Evolutionary conservation across 2,888 invertebrate genomes (phyloP), one percentile per base, ranked within the genome.

Genomic region (Nasonovia ribisnigri): DNA sequence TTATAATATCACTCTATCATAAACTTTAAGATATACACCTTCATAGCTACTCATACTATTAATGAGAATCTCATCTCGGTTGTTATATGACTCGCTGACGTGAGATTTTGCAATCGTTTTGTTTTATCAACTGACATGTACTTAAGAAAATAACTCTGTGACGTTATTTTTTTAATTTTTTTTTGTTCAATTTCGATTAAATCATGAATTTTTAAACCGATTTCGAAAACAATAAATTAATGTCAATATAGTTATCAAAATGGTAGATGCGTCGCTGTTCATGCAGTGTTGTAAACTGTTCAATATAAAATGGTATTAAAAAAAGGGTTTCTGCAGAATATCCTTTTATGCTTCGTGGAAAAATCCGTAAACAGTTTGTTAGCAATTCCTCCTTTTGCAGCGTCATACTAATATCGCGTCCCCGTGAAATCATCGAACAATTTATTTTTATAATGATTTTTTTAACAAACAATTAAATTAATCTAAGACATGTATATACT

Each of bases 201-300:
- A 51, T 84, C 54, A 42, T 91, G 1, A 84, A 54, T 42, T 91
- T 91, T 51, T 42, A 29, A 91, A 91, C 43, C 11, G 54, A 54
- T 84, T 90, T 91, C n/a, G 43, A 36, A 77, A 36, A 36, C 42
- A 77, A 36, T 77, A 20, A 77, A 36, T 77, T 1, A 36, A 77
- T 77, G 20, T 20, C 77, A 77, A 36, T 36, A 20, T 67, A 67
- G n/a, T 67, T 6, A 36, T 77, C 36, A 36, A 36, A 36, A 36
- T 77, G 16, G 8, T 36, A 20, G 77, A 36, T 20, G 36, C 16
- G 36, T 77, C 36, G 20, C 20, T 36, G 20, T 77, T 77, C 36
- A 3, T 36, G 16, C 20, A 77, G 8, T 36, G 20, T 77, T 77
- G 77, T 36, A 20, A 20, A 42, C 20, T 77, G 36, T 77, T 77